Evolutionary conservation across 2,113 vertebrate species (phyloP).

Genomic region (Hiodon tergisus): DNA sequence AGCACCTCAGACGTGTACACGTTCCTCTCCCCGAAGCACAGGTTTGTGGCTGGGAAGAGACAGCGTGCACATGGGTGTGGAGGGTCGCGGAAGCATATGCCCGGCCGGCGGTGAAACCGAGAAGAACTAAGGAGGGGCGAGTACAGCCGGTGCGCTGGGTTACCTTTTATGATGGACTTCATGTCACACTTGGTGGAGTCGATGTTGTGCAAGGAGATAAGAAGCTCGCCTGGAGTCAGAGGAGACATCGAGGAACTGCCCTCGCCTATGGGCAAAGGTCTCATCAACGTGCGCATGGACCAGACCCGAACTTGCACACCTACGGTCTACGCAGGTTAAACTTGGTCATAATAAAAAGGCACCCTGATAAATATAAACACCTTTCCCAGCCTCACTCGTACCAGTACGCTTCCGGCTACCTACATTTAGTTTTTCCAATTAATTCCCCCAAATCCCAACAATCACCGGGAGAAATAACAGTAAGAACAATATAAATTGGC

Average conservation of each 20-base stretch:
- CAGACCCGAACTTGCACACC: not conserved
- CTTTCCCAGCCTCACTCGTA: no score
- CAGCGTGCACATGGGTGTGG: not conserved
- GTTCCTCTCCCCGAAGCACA: constrained; percentile 86
- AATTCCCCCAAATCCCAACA: no score
- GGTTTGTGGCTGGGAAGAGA: constrained; percentile 75
- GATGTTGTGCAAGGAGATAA: constrained; percentile 88
- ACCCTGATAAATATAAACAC: no score
- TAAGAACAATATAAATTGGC: no score
- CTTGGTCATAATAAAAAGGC: no score
- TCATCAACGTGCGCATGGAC: not conserved
- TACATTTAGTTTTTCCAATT: no score
- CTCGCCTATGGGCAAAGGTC: constrained; percentile 62
- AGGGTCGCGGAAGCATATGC: no score
- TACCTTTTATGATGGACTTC: constrained; percentile 97
- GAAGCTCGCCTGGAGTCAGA: constrained; percentile 82
- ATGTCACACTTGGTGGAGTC: constrained; percentile 89
- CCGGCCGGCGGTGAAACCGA: not conserved
- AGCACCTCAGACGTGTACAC: constrained; percentile 91
- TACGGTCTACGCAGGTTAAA: no score
- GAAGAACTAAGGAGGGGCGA: not conserved
- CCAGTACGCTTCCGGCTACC: no score
- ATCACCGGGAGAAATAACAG: no score
- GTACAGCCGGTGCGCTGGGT: constrained; percentile 15
- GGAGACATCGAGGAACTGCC: constrained; percentile 82